Conservation (phyloP, 1,140 invertebrate species). For the Kradibia gibbosae region DNA sequence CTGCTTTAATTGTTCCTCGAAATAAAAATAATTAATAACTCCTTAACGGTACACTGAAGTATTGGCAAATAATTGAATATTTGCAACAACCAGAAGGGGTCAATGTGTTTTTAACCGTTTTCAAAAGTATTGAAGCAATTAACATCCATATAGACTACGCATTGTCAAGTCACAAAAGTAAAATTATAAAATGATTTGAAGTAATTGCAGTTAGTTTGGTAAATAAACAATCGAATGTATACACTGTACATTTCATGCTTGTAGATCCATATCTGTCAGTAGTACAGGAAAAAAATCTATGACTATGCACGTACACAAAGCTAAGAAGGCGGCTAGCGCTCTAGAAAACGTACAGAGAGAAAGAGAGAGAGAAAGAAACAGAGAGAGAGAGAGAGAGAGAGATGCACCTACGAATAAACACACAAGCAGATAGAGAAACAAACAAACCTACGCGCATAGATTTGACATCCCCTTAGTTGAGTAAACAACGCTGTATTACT, state of each 20-base stretch:
- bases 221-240: background rate
- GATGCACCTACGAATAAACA: no score
- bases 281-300: background rate
- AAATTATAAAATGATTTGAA: background rate
- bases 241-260: background rate
- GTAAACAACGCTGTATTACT: background rate
- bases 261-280: background rate
- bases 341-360: background rate
- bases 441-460: background rate
- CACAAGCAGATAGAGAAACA: background rate
- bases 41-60: no score
- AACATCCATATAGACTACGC: background rate
- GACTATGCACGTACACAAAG: no score
- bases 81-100: no score
- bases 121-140: no score
- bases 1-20: no score
- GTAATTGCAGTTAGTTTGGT: background rate
- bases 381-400: no score
- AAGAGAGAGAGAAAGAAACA: background rate
- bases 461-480: background rate
- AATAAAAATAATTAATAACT: no score
- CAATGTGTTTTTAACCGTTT: no score
- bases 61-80: no score
- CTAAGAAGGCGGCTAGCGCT: background rate
- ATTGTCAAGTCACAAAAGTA: background rate